These are phyloP conservation scores for Drosophila suzukii DNA, from an alignment of 1,140 invertebrate genomes.

Conservation along the genomic window DNA sequence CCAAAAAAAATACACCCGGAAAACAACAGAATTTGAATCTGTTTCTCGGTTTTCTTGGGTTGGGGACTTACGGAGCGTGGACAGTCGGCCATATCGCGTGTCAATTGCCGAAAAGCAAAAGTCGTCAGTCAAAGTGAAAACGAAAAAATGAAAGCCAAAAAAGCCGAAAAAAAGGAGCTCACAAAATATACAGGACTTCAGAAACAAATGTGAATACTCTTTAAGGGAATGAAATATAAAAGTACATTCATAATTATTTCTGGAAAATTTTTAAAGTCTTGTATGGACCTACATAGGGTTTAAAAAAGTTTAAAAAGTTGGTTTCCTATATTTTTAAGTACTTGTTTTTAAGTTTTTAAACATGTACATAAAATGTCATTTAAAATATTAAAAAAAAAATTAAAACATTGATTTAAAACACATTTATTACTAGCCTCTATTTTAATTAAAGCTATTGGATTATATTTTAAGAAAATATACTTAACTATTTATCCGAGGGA, in stretches of 20 bases:
- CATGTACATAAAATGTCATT: too few species aligned
- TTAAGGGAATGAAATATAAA: not conserved
- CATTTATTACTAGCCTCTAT: too few species aligned
- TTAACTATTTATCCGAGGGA: not conserved
- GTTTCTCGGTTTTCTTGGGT: not conserved
- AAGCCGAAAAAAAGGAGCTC: conserved; percentile 10
- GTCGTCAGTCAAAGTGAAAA: conserved; percentile 65
- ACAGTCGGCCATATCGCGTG: conserved; percentile 67
- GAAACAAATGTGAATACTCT: conserved; percentile 7
- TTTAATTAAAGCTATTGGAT: not conserved
- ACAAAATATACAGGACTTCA: not conserved
- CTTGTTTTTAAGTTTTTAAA: too few species aligned
- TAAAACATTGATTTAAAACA: too few species aligned
- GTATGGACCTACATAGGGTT: too few species aligned
- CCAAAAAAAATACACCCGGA: conserved; percentile 7
- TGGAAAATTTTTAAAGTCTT: too few species aligned
- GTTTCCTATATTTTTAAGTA: too few species aligned
- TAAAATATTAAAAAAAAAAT: too few species aligned
- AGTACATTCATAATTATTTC: too few species aligned
- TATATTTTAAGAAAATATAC: not conserved
- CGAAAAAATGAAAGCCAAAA: conserved; percentile 26
- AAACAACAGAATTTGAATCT: conserved; percentile 9
- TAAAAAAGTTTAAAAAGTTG: too few species aligned
- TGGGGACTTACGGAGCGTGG: not conserved
- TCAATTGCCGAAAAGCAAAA: conserved; percentile 71